phyloP scores from a whole-genome alignment of 2,888 invertebrate species.

The Pseudoips prasinana region DNA sequence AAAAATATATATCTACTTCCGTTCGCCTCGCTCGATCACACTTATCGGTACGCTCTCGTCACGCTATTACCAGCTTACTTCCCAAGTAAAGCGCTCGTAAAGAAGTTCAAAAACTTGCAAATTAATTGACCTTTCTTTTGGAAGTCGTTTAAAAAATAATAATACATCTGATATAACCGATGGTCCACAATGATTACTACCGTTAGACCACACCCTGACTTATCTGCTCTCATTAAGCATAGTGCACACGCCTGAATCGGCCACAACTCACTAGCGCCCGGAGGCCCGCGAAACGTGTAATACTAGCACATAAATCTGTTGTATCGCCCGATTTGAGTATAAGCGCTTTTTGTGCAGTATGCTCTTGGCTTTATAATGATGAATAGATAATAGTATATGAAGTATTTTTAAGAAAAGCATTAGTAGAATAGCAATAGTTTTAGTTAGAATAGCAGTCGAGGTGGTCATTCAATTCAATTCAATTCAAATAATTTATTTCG shows the following conservation, averaged over 20 bases:
- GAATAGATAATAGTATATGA: constrained; percentile 19
- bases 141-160: no score
- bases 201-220: constrained; percentile 40
- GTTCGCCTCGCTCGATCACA: no score
- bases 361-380: constrained; percentile 23
- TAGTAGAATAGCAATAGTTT: no score
- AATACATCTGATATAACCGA: background rate
- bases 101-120: no score
- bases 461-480: no score
- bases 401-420: background rate
- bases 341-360: constrained; percentile 30
- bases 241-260: constrained; percentile 40
- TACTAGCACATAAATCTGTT: constrained; percentile 47
- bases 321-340: constrained; percentile 34
- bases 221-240: constrained; percentile 47
- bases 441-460: no score
- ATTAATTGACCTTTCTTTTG: no score
- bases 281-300: constrained; percentile 43
- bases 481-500: no score
- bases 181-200: constrained; percentile 41
- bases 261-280: constrained; percentile 42
- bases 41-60: no score
- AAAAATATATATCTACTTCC: no score
- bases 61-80: no score
- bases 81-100: no score